Evolutionary conservation across 1,140 invertebrate genomes (phyloP).

Genomic region (Nephotettix cincticeps): DNA sequence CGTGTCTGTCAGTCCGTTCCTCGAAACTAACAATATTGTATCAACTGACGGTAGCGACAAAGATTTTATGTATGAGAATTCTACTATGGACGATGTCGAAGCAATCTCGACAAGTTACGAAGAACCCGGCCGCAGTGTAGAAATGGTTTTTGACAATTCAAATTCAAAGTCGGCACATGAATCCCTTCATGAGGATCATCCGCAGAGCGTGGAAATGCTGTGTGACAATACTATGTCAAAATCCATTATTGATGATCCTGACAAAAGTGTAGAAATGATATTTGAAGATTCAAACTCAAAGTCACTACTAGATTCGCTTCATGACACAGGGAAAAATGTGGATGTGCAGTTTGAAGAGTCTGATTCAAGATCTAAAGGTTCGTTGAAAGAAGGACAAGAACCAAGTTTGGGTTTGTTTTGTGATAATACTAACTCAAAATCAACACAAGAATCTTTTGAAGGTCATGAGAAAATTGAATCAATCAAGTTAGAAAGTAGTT

Average conservation of each 20-base stretch:
- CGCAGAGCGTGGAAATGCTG: slow-evolving; percentile 5
- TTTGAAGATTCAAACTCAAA: slow-evolving; percentile 11
- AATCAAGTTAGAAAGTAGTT: slow-evolving; percentile 42
- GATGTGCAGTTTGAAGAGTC: slow-evolving; percentile 11
- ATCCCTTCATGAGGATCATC: not conserved
- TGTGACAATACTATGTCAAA: slow-evolving; percentile 6
- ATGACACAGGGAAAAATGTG: not conserved
- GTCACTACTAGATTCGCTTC: not conserved
- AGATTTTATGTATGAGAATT: slow-evolving; percentile 14
- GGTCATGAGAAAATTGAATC: slow-evolving; percentile 46
- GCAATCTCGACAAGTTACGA: slow-evolving; percentile 21
- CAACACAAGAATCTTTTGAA: not conserved
- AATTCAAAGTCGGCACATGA: not conserved
- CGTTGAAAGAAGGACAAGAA: slow-evolving; percentile 11
- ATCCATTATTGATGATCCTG: not conserved
- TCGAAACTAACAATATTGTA: slow-evolving; percentile 13
- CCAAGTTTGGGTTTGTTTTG: not conserved
- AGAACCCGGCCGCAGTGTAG: slow-evolving; percentile 8
- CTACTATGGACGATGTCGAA: slow-evolving; percentile 23
- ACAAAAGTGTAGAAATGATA: slow-evolving; percentile 6
- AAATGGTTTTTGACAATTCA: slow-evolving; percentile 16
- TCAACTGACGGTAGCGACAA: slow-evolving; percentile 11
- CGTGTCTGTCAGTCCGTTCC: slow-evolving; percentile 14
- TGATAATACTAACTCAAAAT: slow-evolving; percentile 13
- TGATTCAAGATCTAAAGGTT: not conserved